phyloP scores from a whole-genome alignment of 2,888 invertebrate species.

The Dioctria rufipes region DNA sequence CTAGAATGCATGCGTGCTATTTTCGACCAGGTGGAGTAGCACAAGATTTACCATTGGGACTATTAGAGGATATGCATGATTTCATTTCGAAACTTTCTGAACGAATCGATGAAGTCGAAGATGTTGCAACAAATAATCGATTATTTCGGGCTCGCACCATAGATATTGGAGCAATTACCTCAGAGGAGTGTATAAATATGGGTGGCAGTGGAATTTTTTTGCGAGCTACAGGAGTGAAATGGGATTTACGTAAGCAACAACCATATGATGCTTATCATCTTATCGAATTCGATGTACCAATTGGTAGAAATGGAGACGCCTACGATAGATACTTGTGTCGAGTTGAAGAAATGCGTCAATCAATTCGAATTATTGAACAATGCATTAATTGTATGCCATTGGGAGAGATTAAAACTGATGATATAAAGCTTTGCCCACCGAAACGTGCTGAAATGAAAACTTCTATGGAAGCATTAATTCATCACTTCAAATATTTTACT shows the following conservation, averaged over 20 bases:
- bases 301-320: constrained; percentile 87
- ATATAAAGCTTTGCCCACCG: constrained; percentile 84
- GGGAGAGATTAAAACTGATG: constrained; percentile 85
- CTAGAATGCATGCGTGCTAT: constrained; percentile 88
- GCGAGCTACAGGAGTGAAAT: constrained; percentile 86
- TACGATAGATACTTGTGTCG: constrained; percentile 85
- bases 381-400: constrained; percentile 87
- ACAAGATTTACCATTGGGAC: constrained; percentile 81
- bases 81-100: constrained; percentile 78
- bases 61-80: constrained; percentile 85
- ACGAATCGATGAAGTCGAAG: constrained; percentile 89
- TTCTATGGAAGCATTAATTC: constrained; percentile 89
- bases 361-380: constrained; percentile 83
- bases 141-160: constrained; percentile 81
- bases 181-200: constrained; percentile 83
- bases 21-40: constrained; percentile 87
- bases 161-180: constrained; percentile 80
- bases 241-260: constrained; percentile 86
- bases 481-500: constrained; percentile 89
- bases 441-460: constrained; percentile 86
- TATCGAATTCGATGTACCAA: constrained; percentile 87
- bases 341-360: constrained; percentile 82
- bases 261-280: constrained; percentile 90
- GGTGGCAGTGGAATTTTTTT: constrained; percentile 85
- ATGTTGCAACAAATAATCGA: constrained; percentile 82